Percentiles rank a stretch among this genome's conserved stretches.
Evolutionary conservation across 2,888 invertebrate genomes (phyloP).

Genomic region (Ganaspis brasiliensis): DNA sequence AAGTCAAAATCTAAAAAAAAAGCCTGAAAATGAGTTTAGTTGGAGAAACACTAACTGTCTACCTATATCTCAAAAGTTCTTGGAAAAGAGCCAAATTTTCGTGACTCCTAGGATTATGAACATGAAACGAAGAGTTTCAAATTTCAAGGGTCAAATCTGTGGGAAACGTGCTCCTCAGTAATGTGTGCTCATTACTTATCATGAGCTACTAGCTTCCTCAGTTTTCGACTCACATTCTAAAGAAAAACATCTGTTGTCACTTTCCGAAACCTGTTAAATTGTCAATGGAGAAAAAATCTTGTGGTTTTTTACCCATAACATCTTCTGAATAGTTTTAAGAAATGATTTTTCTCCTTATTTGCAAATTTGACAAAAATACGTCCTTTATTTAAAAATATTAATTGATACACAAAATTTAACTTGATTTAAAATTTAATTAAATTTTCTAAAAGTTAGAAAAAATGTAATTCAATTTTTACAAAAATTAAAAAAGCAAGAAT

Average conservation of each 20-base stretch:
- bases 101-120: slow-evolving; percentile 38
- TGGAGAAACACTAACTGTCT: too few species aligned
- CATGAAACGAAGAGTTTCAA: slow-evolving; percentile 57
- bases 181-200: slow-evolving; percentile 69
- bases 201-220: slow-evolving; percentile 67
- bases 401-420: too few species aligned
- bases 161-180: slow-evolving; percentile 48
- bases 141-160: slow-evolving; percentile 57
- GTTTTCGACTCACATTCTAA: slow-evolving; percentile 50
- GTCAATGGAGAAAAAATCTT: slow-evolving; percentile 16
- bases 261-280: slow-evolving; percentile 45
- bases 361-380: too few species aligned
- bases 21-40: too few species aligned
- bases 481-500: too few species aligned
- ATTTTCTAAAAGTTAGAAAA: too few species aligned
- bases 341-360: too few species aligned
- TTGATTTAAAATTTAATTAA: too few species aligned
- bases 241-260: slow-evolving; percentile 69
- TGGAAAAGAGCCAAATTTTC: slow-evolving; percentile 28
- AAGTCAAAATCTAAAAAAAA: too few species aligned
- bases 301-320: neutral
- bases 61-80: neutral
- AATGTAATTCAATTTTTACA: too few species aligned
- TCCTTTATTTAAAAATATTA: too few species aligned
- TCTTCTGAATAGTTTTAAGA: too few species aligned